phyloP scores from a whole-genome alignment of 2,888 invertebrate species.

The Apeira syringaria region DNA sequence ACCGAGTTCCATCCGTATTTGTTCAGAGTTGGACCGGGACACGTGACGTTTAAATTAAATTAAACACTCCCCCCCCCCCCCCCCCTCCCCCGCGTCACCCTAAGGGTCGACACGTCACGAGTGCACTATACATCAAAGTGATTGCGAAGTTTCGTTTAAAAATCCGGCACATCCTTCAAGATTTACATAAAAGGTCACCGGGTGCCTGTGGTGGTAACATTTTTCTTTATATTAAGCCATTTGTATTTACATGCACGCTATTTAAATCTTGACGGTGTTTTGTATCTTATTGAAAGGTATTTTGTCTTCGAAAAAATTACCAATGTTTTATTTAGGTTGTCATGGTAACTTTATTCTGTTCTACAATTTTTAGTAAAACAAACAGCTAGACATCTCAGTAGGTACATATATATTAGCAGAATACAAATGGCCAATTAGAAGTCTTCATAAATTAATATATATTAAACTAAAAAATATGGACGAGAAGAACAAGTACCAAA shows the following conservation, averaged over 20 bases:
- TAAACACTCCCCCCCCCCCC: constrained; percentile 29
- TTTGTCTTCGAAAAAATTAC: no score
- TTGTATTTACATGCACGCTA: constrained; percentile 17
- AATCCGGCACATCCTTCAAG: constrained; percentile 73
- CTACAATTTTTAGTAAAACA: no score
- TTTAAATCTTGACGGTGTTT: neutral
- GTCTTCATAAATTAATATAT: no score
- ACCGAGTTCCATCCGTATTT: neutral
- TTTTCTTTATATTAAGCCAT: constrained; percentile 59
- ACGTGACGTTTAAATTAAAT: constrained; percentile 50
- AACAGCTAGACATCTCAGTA: no score
- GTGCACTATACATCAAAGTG: constrained; percentile 71
- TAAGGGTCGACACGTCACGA: constrained; percentile 53
- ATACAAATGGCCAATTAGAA: no score
- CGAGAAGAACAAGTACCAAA: no score
- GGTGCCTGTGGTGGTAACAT: constrained; percentile 40
- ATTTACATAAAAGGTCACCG: constrained; percentile 76
- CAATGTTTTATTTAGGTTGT: no score
- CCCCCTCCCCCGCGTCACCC: constrained; percentile 24
- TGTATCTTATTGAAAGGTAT: neutral
- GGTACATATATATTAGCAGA: no score
- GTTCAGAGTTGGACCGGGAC: constrained; percentile 54
- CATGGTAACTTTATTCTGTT: no score
- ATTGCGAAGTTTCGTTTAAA: constrained; percentile 77
- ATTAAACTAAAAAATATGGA: no score